These are phyloP conservation scores for Hapalemur alaotrensis DNA, from an alignment of 2,797 vertebrate species.

Conservation along the genomic window DNA sequence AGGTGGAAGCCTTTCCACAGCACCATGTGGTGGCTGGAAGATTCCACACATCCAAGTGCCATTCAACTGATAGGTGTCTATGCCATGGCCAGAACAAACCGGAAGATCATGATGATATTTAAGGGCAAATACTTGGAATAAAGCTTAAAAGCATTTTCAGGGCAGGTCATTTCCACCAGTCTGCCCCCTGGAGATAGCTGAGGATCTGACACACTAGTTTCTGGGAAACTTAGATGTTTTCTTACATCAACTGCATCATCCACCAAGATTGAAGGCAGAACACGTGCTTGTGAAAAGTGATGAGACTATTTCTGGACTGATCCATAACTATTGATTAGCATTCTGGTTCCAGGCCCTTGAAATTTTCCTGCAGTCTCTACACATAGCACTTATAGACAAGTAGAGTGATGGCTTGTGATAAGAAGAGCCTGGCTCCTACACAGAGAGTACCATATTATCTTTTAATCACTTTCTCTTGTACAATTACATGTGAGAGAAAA, in stretches of 20 bases:
- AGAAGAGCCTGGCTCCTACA: background rate
- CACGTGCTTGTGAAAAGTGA: background rate
- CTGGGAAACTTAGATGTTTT: background rate
- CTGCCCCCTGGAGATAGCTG: background rate
- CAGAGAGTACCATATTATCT: background rate
- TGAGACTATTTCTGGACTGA: background rate
- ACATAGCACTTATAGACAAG: background rate
- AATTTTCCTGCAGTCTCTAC: background rate
- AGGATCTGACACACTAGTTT: background rate
- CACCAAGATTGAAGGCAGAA: background rate
- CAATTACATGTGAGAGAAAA: background rate
- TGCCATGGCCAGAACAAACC: background rate
- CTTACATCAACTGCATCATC: background rate
- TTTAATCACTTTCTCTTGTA: background rate
- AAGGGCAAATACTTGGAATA: background rate
- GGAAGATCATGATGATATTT: background rate
- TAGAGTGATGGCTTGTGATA: background rate
- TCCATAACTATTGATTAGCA: background rate
- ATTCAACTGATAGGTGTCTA: background rate
- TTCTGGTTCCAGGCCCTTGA: background rate
- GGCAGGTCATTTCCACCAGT: background rate
- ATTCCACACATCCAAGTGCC: background rate
- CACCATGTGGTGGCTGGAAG: background rate
- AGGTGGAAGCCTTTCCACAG: background rate
- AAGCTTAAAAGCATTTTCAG: background rate